Evolutionary conservation across 2,888 invertebrate genomes (phyloP).

Genomic region (Drosophila mulleri): DNA sequence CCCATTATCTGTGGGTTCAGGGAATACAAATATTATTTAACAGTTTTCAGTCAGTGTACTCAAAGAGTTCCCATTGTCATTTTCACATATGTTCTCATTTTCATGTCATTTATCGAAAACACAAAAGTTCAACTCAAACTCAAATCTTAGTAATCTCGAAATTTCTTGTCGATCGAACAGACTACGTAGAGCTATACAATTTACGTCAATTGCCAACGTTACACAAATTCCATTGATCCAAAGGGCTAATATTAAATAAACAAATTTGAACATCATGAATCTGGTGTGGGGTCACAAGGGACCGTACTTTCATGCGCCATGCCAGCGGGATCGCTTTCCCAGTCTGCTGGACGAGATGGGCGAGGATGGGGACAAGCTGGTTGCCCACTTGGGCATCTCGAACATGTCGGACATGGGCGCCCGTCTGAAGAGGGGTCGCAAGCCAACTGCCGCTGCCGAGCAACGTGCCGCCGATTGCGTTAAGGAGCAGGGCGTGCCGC

Average conservation of each 20-base stretch:
- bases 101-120: not conserved
- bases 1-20: too few species aligned
- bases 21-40: too few species aligned
- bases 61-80: too few species aligned
- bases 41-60: too few species aligned
- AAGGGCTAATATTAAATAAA: too few species aligned
- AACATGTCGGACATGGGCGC: constrained; percentile 43
- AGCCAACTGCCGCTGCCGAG: not conserved
- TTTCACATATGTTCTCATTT: not conserved
- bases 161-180: not conserved
- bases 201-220: not conserved
- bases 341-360: constrained; percentile 40
- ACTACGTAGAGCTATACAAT: not conserved
- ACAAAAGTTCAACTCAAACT: not conserved
- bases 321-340: constrained; percentile 43
- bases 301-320: constrained; percentile 43
- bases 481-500: constrained; percentile 19
- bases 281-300: constrained; percentile 32
- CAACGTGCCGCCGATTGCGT: constrained; percentile 28
- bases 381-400: constrained; percentile 32
- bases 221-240: not conserved
- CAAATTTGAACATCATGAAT: constrained; percentile 29
- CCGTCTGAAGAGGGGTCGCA: constrained; percentile 33
- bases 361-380: constrained; percentile 38
- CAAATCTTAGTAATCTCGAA: not conserved